These are phyloP conservation scores for Hiodon alosoides DNA, from an alignment of 2,113 vertebrate genomes.

Conservation along the genomic window DNA sequence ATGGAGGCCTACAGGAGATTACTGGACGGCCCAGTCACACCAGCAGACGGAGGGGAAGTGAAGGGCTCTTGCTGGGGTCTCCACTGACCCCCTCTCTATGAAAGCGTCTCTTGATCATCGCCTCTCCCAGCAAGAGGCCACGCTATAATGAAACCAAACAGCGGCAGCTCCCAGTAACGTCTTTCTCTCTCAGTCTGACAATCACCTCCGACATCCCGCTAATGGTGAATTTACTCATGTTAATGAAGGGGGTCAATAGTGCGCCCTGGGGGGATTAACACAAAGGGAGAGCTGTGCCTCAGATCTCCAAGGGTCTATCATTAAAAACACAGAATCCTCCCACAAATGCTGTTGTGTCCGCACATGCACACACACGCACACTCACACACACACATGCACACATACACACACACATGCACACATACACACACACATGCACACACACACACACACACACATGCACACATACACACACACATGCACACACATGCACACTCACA, in stretches of 20 bases:
- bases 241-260: constrained; percentile 56
- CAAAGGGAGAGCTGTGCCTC: constrained; percentile 42
- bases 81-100: not conserved
- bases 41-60: not conserved
- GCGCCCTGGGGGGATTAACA: constrained; percentile 44
- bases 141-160: constrained; percentile 16
- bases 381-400: not conserved
- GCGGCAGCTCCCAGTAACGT: constrained; percentile 33
- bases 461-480: constrained; percentile 3
- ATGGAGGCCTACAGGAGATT: not conserved
- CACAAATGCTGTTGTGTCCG: not conserved
- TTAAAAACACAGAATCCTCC: constrained; percentile 28
- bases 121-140: constrained; percentile 6
- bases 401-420: not conserved
- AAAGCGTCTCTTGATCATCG: constrained; percentile 1
- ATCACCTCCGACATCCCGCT: constrained; percentile 55
- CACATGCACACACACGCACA: not conserved
- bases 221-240: constrained; percentile 56
- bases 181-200: constrained; percentile 46
- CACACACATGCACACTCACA: constrained; percentile 3
- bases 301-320: constrained; percentile 34
- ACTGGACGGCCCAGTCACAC: not conserved
- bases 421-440: not conserved
- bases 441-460: not conserved
- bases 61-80: not conserved